Evolutionary conservation across 1,140 invertebrate genomes (phyloP).

Genomic region (Drusus annulatus): DNA sequence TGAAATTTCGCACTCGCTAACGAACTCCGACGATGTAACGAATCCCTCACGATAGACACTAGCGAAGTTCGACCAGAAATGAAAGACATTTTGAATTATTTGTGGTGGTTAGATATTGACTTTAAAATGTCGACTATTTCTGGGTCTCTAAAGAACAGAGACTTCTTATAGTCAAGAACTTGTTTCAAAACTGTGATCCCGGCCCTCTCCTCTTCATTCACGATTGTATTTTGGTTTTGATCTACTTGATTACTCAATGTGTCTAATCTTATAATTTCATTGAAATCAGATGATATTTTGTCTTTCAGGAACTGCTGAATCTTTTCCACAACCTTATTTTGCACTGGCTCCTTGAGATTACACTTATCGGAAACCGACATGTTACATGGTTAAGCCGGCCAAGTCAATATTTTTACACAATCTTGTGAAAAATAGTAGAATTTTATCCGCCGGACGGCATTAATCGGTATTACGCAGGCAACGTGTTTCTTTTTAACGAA

Average conservation of each 20-base stretch:
- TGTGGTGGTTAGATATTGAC: constrained; percentile 65
- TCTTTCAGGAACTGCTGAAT: constrained; percentile 69
- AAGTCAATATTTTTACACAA: background rate
- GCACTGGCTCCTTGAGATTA: constrained; percentile 38
- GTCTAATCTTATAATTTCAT: constrained; percentile 63
- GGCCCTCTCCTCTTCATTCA: constrained; percentile 62
- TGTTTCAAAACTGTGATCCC: constrained; percentile 66
- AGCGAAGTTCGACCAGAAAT: constrained; percentile 62
- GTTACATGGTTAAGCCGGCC: constrained; percentile 14
- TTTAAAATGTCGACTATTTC: constrained; percentile 67
- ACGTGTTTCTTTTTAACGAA: constrained; percentile 25
- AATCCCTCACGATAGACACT: constrained; percentile 67
- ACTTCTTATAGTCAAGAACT: constrained; percentile 69
- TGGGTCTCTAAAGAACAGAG: constrained; percentile 66
- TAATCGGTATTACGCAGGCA: background rate
- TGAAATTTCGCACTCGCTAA: constrained; percentile 62
- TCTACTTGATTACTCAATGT: constrained; percentile 65
- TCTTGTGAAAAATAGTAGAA: background rate
- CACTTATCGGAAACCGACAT: constrained; percentile 22
- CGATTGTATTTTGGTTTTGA: constrained; percentile 60
- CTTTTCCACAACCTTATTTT: constrained; percentile 68
- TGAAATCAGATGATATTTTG: constrained; percentile 63
- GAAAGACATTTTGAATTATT: constrained; percentile 66
- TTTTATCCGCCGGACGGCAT: background rate
- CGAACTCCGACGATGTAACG: constrained; percentile 64